Evolutionary conservation across 2,113 vertebrate genomes (phyloP), one percentile per base, ranked within the genome.

Genomic region (Platichthys flesus): DNA sequence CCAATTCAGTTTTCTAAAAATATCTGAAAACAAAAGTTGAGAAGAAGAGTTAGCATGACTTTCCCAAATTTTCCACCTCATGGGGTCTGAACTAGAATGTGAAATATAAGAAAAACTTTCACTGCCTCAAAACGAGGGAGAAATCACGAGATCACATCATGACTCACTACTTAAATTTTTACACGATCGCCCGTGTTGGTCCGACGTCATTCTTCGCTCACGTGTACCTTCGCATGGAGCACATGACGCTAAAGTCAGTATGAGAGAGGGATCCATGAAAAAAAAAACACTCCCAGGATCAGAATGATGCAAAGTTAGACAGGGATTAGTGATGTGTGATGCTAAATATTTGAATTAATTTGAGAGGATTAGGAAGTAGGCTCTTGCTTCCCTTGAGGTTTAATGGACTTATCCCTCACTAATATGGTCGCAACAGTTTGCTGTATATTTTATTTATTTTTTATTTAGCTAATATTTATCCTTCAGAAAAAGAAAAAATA

Each of bases 271-370:
- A 75, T 71, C 7, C 3, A 37, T 24, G 5, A 31, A 7, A 31
- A 31, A 31, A 31, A 21, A 5, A 78, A 66, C 20, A 65, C 61
- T 76, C 75, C 28, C 54, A n/a, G 13, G 21, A 78, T 67, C 56
- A 59, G 60, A 66, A 66, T 74, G 67, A 71, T 76, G 55, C 42
- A 83, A 83, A 81, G 55, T 81, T 81, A 73, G 66, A 69, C 18
- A 40, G 57, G 79, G 82, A 88, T 83, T 88, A 86, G 52, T 77
- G 37, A 75, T 71, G 37, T 69, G 67, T 68, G 64, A 89, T 64
- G 71, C 68, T 85, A 78, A 81, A 85, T 72, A 87, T 88, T 58
- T 76, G 54, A 86, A 87, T 85, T 70, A 80, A 85, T 89, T 87
- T 66, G 60, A 83, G 56, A 26, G 76, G 76, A 87, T 88, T 88